These are phyloP conservation scores for Toxotes chatareus DNA, from an alignment of 2,113 vertebrate species.

Conservation along the genomic window DNA sequence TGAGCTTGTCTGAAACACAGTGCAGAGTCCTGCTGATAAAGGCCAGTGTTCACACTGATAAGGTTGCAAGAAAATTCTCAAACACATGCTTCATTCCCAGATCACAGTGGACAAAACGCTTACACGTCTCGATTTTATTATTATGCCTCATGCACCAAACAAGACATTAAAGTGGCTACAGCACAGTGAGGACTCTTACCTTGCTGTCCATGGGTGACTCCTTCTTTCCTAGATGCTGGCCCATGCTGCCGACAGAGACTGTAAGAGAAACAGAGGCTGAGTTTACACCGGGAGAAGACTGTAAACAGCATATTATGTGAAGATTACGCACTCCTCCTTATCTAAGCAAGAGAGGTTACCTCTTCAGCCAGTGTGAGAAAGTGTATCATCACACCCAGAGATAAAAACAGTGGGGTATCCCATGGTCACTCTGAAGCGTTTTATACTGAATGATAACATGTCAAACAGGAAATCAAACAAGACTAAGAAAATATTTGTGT, in stretches of 20 bases:
- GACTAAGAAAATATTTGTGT: not conserved
- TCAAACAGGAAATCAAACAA: not conserved
- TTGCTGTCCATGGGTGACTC: conserved; percentile 63
- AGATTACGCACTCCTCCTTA: conserved; percentile 31
- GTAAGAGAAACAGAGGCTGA: conserved; percentile 39
- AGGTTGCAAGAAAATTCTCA: conserved; percentile 4
- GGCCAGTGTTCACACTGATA: conserved; percentile 38
- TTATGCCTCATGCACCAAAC: not conserved
- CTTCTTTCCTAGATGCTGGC: conserved; percentile 80
- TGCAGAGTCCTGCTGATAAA: conserved; percentile 75
- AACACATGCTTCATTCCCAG: conserved; percentile 44
- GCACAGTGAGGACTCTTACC: conserved; percentile 61
- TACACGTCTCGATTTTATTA: not conserved
- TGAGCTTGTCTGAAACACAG: conserved; percentile 26
- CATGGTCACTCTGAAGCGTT: not conserved
- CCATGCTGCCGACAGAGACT: conserved; percentile 82
- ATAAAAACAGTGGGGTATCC: not conserved
- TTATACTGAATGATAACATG: not conserved
- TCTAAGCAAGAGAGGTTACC: conserved; percentile 19
- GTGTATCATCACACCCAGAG: not conserved
- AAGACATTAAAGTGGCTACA: not conserved
- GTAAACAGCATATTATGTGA: conserved; percentile 31
- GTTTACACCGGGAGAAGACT: conserved; percentile 27
- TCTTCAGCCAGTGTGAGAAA: conserved; percentile 24
- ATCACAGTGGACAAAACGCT: not conserved